Conservation (phyloP, 2,888 invertebrate genomes). For the Drosophila nr. fundita region DNA sequence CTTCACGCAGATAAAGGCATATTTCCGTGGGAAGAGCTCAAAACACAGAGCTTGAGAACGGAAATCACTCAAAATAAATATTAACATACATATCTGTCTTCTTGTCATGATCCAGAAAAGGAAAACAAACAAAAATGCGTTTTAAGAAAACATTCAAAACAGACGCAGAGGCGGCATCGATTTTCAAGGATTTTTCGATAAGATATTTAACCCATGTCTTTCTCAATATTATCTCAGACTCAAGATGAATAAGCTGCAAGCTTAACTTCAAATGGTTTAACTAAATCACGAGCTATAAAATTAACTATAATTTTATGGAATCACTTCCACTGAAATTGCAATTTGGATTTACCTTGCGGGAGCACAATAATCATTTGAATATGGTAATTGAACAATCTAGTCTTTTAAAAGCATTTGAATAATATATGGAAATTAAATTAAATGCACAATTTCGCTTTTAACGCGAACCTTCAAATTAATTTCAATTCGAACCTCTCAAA, state of each 20-base stretch:
- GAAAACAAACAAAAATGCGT: slow-evolving; percentile 10
- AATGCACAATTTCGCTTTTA: neutral
- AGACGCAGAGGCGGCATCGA: slow-evolving; percentile 30
- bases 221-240: neutral
- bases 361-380: slow-evolving; percentile 21
- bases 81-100: slow-evolving; percentile 9
- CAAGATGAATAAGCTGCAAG: slow-evolving; percentile 5
- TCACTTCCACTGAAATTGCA: slow-evolving; percentile 18
- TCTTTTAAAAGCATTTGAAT: neutral
- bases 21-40: slow-evolving; percentile 35
- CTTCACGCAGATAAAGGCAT: slow-evolving; percentile 53
- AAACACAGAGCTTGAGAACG: slow-evolving; percentile 18
- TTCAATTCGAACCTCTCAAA: neutral
- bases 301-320: slow-evolving; percentile 4
- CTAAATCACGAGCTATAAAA: slow-evolving; percentile 12
- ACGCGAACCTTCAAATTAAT: neutral
- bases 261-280: slow-evolving; percentile 3
- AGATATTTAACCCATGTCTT: slow-evolving; percentile 4
- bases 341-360: neutral
- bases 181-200: neutral
- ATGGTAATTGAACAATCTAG: neutral
- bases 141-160: neutral
- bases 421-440: neutral
- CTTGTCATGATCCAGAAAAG: neutral
- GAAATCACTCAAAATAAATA: slow-evolving; percentile 6